Evolutionary conservation across 2,888 invertebrate species (phyloP).

Genomic region (Rhyacophila evoluta): DNA sequence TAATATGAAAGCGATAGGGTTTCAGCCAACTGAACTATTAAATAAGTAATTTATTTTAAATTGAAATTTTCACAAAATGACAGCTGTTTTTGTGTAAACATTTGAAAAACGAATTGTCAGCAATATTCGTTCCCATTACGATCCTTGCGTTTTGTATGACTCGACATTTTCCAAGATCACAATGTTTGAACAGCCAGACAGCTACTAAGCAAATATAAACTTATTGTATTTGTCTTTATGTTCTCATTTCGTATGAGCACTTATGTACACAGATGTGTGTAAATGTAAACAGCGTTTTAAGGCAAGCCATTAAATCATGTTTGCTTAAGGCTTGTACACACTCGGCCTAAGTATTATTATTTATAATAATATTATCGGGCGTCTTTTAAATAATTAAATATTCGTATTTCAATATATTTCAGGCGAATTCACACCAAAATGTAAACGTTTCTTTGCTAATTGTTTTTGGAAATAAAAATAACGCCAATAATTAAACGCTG

Average conservation of each 20-base stretch:
- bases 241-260: slow-evolving; percentile 33
- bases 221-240: slow-evolving; percentile 32
- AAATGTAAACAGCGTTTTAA: slow-evolving; percentile 28
- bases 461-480: too few species aligned
- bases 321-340: background rate
- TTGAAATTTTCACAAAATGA: too few species aligned
- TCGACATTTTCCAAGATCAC: slow-evolving; percentile 22
- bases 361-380: background rate
- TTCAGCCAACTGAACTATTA: too few species aligned
- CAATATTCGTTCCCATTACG: too few species aligned
- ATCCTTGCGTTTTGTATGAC: background rate
- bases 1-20: too few species aligned
- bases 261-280: slow-evolving; percentile 29
- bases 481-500: too few species aligned
- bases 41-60: too few species aligned
- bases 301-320: slow-evolving; percentile 20
- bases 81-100: too few species aligned
- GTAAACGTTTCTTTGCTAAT: too few species aligned
- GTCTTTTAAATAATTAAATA: background rate
- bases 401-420: too few species aligned
- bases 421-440: too few species aligned
- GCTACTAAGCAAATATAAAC: slow-evolving; percentile 36
- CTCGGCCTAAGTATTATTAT: background rate
- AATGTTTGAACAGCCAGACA: slow-evolving; percentile 28
- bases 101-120: too few species aligned